Base-by-base conservation (phyloP, 1,140 invertebrate species). In the Andricus grossulariae region DNA sequence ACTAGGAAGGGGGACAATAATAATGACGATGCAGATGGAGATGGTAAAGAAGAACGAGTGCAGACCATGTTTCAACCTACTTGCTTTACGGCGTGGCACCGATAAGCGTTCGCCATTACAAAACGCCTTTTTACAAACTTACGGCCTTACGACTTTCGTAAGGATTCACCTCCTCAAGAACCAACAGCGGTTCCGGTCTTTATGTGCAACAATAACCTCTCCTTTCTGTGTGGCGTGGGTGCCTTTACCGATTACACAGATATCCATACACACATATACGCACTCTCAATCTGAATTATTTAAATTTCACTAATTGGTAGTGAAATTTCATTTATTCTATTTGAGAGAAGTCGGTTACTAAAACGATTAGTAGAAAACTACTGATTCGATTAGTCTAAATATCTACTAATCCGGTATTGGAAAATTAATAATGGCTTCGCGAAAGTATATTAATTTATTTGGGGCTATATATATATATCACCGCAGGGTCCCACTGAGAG, bases 21-120 rank as follows among this genome's bases (percentile, higher is more conserved):
- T 54, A 73, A 50, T 18, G 18, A 19, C 57, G 51, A 73, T 71
- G 70, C n/a, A 80, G 57, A 80, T 57, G 66, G 21, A 60, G 57
- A 60, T 60, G 57, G 57, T 15, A 60, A 60, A 57, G 73, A 39
- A 76, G 71, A 55, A 73, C 74, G 66, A 71, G 79, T 57, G 45
- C 72, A 55, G 50, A 54, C 66, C 32, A 72, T 55, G 74, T 73
- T 60, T 55, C 77, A 82, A 82, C 80, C 80, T 82, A 82, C 80
- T 82, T 82, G 78, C 76, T 82, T 76, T 50, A 76, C 73, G 75
- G 57, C 25, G 60, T 74, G 80, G 71, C 80, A 82, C 74, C 52
- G 73, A 79, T 82, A 74, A 75, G 66, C 32, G 55, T 60, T 32
- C 57, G 32, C 21, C 11, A 60, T 60, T 32, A 60, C 57, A 60